A percentile compares a stretch with the other conserved stretches of the same genome.
phyloP scores from a whole-genome alignment of 2,113 vertebrate genomes.

The Paraplagusia blochii region DNA sequence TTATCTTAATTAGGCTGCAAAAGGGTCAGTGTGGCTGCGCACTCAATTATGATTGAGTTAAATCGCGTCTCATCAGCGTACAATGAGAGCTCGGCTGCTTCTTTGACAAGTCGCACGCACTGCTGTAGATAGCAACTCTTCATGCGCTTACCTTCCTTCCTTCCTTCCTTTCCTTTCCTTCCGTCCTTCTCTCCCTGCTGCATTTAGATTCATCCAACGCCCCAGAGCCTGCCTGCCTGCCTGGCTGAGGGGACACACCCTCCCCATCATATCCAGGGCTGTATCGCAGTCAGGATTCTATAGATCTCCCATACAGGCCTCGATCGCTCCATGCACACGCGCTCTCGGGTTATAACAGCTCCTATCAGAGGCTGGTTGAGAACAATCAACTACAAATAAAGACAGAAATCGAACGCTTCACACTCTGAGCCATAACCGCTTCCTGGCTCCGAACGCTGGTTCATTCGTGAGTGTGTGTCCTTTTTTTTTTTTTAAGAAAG shows the following conservation, averaged over 20 bases:
- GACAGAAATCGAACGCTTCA: slow-evolving; percentile 25
- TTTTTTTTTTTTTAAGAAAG: slow-evolving; percentile 28
- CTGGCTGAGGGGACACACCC: slow-evolving; percentile 30
- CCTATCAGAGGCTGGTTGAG: too few species aligned
- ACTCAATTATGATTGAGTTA: slow-evolving; percentile 43
- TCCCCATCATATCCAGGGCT: slow-evolving; percentile 6
- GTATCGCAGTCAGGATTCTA: not conserved
- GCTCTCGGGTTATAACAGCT: slow-evolving; percentile 19
- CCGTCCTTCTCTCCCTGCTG: not conserved
- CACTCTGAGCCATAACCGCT: too few species aligned
- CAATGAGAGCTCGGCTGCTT: slow-evolving; percentile 18
- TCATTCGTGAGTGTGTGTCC: too few species aligned
- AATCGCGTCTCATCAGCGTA: slow-evolving; percentile 4
- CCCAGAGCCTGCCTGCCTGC: slow-evolving; percentile 5
- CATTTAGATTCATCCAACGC: slow-evolving; percentile 22
- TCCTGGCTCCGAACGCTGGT: too few species aligned
- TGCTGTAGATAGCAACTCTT: slow-evolving; percentile 29
- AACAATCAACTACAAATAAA: slow-evolving; percentile 11
- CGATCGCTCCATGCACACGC: not conserved
- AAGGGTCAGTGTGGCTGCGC: slow-evolving; percentile 34
- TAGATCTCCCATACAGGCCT: not conserved
- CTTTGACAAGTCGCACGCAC: slow-evolving; percentile 36
- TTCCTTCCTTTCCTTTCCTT: too few species aligned
- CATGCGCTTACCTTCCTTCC: not conserved
- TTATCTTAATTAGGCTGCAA: slow-evolving; percentile 53